Evolutionary conservation across 2,113 vertebrate genomes (phyloP).

Genomic region (Semicossyphus pulcher): DNA sequence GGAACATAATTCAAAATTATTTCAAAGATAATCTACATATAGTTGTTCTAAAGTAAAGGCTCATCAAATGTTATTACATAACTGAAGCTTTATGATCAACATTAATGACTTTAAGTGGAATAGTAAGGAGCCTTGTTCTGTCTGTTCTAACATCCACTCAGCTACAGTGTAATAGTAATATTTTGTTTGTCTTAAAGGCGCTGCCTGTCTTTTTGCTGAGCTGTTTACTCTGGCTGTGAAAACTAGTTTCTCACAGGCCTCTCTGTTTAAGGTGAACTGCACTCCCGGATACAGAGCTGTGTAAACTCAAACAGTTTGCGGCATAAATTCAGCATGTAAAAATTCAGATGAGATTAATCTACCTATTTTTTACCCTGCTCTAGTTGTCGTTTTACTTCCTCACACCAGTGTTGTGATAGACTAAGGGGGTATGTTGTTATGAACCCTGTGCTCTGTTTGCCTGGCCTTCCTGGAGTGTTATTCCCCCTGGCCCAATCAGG

Average conservation of each 20-base stretch:
- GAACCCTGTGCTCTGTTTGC: neutral
- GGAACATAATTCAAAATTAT: too few relatives aligned
- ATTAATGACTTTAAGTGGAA: too few relatives aligned
- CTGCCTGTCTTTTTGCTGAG: neutral
- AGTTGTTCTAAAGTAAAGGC: too few relatives aligned
- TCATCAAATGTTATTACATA: too few relatives aligned
- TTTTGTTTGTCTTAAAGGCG: constrained; percentile 57
- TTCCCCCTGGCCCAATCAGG: neutral
- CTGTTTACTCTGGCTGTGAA: constrained; percentile 32
- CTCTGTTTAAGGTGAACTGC: constrained; percentile 6
- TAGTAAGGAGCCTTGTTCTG: neutral
- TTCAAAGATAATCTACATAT: too few relatives aligned
- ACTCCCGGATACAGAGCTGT: neutral
- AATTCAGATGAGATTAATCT: neutral
- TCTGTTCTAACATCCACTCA: neutral
- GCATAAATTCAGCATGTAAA: neutral
- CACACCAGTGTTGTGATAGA: neutral
- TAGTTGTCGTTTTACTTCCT: neutral
- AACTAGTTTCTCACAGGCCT: too few relatives aligned
- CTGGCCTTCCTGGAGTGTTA: neutral
- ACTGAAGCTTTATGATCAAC: too few relatives aligned
- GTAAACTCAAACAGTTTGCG: neutral
- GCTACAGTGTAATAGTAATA: neutral
- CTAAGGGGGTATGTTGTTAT: neutral
- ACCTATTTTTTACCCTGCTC: too few relatives aligned